A percentile compares a stretch with the other conserved stretches of the same genome.
Conservation (phyloP, 2,113 vertebrate genomes). For the Rhegmatorhina hoffmannsi region DNA sequence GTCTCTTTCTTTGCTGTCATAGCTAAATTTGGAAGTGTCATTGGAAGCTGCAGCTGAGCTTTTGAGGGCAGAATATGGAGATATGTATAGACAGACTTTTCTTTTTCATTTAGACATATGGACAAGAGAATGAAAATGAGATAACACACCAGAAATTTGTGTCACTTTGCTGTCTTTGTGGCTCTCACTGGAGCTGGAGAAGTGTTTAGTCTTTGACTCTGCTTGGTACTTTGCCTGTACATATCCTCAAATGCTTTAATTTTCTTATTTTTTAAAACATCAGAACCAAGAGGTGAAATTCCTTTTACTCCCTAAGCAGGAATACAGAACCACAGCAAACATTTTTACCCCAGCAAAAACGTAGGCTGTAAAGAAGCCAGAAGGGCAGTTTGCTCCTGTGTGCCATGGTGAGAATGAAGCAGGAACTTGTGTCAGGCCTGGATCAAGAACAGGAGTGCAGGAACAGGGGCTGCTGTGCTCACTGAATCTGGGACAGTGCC, state of each 20-base stretch:
- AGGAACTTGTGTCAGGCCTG: neutral
- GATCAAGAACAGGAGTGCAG: neutral
- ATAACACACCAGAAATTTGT: neutral
- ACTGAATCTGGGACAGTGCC: conserved; percentile 20
- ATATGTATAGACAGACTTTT: neutral
- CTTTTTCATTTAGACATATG: neutral
- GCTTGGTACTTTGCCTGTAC: neutral
- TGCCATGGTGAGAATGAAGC: neutral
- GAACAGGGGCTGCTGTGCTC: neutral
- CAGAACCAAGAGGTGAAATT: neutral
- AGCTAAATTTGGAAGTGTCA: conserved; percentile 31
- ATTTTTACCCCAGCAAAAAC: neutral
- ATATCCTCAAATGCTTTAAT: neutral
- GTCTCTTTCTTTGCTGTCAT: neutral
- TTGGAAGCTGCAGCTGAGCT: neutral
- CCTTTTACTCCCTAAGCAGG: neutral
- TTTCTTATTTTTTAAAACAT: neutral
- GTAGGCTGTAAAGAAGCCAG: neutral
- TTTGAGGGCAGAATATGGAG: conserved; percentile 3
- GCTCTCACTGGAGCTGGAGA: neutral
- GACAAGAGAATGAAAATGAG: neutral
- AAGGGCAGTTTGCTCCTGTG: neutral
- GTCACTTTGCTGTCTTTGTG: neutral
- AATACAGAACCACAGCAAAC: neutral
- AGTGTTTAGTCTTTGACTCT: neutral